Evolutionary conservation across 2,113 vertebrate genomes (phyloP).

Genomic region (Laticauda colubrina): DNA sequence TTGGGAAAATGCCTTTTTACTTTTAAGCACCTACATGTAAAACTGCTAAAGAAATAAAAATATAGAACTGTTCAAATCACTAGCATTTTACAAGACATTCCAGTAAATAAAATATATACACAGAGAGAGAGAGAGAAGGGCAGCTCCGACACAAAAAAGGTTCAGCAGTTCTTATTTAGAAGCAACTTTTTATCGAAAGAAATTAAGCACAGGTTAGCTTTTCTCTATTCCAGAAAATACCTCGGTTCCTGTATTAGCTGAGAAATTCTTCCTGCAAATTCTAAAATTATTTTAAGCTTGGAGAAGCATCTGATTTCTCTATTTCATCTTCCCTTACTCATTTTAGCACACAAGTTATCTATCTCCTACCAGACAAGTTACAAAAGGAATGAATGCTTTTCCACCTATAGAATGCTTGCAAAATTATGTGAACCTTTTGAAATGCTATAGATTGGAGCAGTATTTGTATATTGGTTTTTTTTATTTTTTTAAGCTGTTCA

Average conservation of each 20-base stretch:
- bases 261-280: not conserved
- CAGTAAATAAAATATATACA: not conserved
- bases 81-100: not conserved
- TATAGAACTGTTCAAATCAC: not conserved
- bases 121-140: too few species aligned
- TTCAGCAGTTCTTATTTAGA: not conserved
- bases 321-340: not conserved
- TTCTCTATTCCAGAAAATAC: not conserved
- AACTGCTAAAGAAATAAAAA: not conserved
- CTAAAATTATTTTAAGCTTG: not conserved
- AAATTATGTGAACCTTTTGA: not conserved
- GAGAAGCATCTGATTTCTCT: not conserved
- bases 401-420: not conserved
- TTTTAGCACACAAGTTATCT: not conserved
- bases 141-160: not conserved
- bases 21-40: not conserved
- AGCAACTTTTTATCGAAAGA: not conserved
- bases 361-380: not conserved
- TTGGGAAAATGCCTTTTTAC: not conserved
- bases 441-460: not conserved
- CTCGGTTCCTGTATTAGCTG: not conserved
- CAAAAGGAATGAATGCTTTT: not conserved
- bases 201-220: not conserved
- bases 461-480: not conserved
- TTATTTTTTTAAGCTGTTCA: not conserved